Conservation (phyloP, 2,888 invertebrate species). For the Lepetodrilus schrolli region DNA sequence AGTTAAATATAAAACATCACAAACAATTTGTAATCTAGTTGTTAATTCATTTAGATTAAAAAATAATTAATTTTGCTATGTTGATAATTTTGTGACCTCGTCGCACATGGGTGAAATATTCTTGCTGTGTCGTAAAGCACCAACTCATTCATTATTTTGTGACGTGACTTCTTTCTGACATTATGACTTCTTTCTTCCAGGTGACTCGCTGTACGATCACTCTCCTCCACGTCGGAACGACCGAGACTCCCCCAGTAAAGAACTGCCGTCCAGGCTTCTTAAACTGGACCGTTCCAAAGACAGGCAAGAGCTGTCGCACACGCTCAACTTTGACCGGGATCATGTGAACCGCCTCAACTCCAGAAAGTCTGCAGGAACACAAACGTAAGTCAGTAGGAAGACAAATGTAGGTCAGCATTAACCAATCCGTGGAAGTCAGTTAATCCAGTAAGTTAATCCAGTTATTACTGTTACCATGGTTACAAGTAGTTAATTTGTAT, state of each 20-base stretch:
- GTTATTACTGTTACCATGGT: no score
- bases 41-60: no score
- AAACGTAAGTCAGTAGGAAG: conserved; percentile 70
- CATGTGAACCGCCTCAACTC: conserved; percentile 46
- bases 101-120: no score
- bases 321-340: conserved; percentile 60
- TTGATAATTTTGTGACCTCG: no score
- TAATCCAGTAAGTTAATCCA: no score
- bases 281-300: conserved; percentile 62
- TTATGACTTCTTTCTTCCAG: not conserved
- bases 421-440: no score
- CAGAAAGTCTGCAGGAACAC: conserved; percentile 57
- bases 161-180: not conserved
- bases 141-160: not conserved
- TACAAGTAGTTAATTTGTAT: no score
- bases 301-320: conserved; percentile 57
- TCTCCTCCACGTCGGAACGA: conserved; percentile 41
- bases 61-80: no score
- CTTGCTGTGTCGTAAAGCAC: not conserved
- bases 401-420: no score
- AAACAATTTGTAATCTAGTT: no score
- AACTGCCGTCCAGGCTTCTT: conserved; percentile 60
- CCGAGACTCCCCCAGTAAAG: conserved; percentile 59
- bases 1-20: no score
- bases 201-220: conserved; percentile 14